phyloP scores from a whole-genome alignment of 1,140 invertebrate species.

The Chrysomallon squamiferum region DNA sequence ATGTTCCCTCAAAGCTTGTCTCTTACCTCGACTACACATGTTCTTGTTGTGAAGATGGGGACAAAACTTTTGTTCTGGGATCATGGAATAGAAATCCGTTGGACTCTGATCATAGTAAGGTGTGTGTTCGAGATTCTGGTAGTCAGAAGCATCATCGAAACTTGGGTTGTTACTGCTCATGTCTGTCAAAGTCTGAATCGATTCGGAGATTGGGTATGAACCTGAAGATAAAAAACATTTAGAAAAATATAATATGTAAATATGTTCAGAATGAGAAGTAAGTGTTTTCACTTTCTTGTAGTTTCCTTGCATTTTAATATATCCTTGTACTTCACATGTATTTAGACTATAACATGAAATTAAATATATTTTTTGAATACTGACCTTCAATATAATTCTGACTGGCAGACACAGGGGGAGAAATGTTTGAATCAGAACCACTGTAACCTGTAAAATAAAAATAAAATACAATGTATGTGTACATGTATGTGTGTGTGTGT shows the following conservation, averaged over 20 bases:
- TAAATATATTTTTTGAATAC: constrained; percentile 1
- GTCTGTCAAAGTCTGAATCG: constrained; percentile 54
- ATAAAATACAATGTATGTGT: constrained; percentile 2
- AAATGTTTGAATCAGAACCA: constrained; percentile 24
- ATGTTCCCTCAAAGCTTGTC: too few relatives aligned
- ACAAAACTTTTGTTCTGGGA: constrained; percentile 61
- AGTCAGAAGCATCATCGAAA: constrained; percentile 74
- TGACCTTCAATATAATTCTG: constrained; percentile 30
- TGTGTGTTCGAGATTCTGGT: constrained; percentile 71
- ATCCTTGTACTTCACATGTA: too few relatives aligned
- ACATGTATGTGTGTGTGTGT: constrained; percentile 13
- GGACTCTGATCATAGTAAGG: constrained; percentile 69
- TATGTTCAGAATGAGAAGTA: too few relatives aligned
- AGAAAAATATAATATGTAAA: neutral
- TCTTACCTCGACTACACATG: constrained; percentile 38
- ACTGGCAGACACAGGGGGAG: constrained; percentile 23
- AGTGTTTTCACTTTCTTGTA: too few relatives aligned
- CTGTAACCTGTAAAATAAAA: constrained; percentile 30
- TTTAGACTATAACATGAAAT: too few relatives aligned
- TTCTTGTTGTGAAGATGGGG: constrained; percentile 43
- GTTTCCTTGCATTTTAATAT: too few relatives aligned
- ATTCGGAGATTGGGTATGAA: constrained; percentile 63
- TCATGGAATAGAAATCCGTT: constrained; percentile 76
- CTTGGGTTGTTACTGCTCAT: constrained; percentile 16
- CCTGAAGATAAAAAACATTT: constrained; percentile 48